Conservation (phyloP, 2,113 vertebrate genomes). For the Protobothrops mucrosquamatus region DNA sequence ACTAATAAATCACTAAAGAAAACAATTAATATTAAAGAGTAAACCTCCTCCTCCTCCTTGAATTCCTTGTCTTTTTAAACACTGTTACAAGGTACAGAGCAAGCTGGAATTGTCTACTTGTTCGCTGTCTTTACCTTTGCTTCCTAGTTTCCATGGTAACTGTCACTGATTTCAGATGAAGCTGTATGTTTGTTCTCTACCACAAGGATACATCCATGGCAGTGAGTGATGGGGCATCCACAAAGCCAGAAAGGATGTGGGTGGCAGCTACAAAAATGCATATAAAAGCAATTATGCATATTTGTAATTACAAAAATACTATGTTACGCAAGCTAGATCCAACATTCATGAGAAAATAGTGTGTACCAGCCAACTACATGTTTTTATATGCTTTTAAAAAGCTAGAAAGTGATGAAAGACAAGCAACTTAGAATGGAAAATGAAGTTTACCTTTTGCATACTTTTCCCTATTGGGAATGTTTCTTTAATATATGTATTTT, state of each 20-base stretch:
- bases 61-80: neutral
- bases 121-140: neutral
- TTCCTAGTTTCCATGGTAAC: slow-evolving; percentile 20
- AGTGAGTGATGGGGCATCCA: neutral
- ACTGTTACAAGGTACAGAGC: neutral
- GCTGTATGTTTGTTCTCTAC: neutral
- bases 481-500: neutral
- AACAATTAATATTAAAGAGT: neutral
- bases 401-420: neutral
- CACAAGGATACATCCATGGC: neutral
- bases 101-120: neutral
- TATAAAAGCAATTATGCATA: neutral
- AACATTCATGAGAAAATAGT: neutral
- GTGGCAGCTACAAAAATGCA: neutral
- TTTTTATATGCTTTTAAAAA: neutral
- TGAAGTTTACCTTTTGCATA: neutral
- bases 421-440: neutral
- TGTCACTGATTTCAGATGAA: slow-evolving; percentile 4
- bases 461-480: neutral
- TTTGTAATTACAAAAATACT: neutral
- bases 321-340: neutral
- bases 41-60: neutral
- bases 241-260: neutral
- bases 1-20: neutral
- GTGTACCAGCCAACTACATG: neutral